Evolutionary conservation across 2,113 vertebrate genomes (phyloP), one percentile per base, ranked within the genome.

Genomic region (Pygathrix nemaeus): DNA sequence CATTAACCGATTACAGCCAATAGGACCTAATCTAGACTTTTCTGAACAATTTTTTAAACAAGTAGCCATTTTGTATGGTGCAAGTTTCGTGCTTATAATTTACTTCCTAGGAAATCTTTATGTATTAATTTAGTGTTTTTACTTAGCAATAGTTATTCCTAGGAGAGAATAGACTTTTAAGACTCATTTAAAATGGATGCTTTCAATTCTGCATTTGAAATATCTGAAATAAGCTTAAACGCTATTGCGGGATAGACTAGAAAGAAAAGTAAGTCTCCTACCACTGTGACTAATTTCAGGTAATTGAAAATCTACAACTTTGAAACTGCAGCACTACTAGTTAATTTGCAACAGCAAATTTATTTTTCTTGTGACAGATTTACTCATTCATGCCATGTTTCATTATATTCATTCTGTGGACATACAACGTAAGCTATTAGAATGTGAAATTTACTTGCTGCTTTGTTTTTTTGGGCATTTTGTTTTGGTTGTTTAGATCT

Each of bases 211-310:
- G 50, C 64, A 40, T n/a, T 72, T 72, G 80, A 95, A 97, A 84
- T 84, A 78, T 12, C 43, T 84, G 59, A 96, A 97, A 93, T 40
- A 96, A 93, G 80, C 55, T 80, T 92, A 55, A 70, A 81, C 17
- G 40, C 66, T 84, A 40, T 79, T 82, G 50, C 45, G 38, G 61
- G 75, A 23, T 32, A 61, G 76, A 84, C 40, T 78, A 72, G 68
- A 95, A 72, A 95, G 86, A 93, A 72, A 92, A 94, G 57, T 52
- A 45, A 45, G 61, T 45, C 48, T 92, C 88, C 83, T 70, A 92
- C 57, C 75, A 70, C 94, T 90, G 79, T 95, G 96, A 96, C 93
- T 96, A 90, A 98, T 95, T 97, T 96, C 66, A 94, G 70, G 48
- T 96, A 93, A 95, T 68, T 96, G 88, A 95, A 96, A 97, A 96